phyloP scores from a whole-genome alignment of 2,797 vertebrate genomes.

The Acrossocheilus wenchowensis region DNA sequence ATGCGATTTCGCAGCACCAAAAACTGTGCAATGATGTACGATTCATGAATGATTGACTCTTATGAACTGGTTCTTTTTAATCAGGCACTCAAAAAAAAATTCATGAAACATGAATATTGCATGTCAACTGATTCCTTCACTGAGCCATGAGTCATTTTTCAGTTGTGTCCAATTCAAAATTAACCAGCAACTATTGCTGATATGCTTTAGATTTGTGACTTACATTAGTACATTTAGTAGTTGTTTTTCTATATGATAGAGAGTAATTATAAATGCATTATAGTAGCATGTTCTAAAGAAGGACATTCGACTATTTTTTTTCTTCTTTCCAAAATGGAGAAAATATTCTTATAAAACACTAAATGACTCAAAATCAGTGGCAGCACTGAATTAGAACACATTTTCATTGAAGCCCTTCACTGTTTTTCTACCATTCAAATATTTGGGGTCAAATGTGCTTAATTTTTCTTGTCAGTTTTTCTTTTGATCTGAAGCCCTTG shows the following conservation, averaged over 20 bases:
- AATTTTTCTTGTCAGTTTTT: not conserved
- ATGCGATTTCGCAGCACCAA: not conserved
- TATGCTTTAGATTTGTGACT: not conserved
- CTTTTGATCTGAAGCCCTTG: not conserved
- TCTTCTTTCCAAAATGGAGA: not conserved
- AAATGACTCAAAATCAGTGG: not conserved
- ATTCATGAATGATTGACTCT: not conserved
- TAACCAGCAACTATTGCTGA: not conserved
- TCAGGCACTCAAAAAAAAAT: slow-evolving; percentile 4
- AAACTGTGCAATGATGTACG: not conserved
- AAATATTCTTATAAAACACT: not conserved
- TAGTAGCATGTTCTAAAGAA: not conserved
- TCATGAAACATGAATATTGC: not conserved
- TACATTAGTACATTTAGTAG: not conserved
- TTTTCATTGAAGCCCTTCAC: not conserved
- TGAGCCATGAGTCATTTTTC: not conserved
- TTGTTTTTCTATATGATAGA: not conserved
- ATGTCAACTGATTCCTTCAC: not conserved
- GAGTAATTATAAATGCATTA: not conserved
- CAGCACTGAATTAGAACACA: not conserved
- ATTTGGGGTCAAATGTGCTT: not conserved
- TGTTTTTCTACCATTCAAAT: not conserved
- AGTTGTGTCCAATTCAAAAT: not conserved
- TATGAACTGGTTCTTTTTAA: not conserved
- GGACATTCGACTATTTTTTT: not conserved